phyloP scores from a whole-genome alignment of 1,140 invertebrate genomes.

The Diprion similis region DNA sequence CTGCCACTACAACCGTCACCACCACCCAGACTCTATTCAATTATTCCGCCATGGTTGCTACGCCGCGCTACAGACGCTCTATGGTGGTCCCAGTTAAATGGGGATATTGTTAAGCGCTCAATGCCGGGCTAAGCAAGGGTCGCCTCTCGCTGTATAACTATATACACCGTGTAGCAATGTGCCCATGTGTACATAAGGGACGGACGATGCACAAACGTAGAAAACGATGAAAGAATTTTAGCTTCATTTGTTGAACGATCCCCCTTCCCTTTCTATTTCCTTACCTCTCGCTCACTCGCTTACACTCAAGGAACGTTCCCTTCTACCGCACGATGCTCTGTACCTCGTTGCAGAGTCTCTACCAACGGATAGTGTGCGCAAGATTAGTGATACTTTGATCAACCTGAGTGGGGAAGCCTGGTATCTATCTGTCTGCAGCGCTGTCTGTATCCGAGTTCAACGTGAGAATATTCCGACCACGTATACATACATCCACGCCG shows the following conservation, averaged over 20 bases:
- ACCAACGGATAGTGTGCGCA: too few species aligned
- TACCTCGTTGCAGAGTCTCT: too few species aligned
- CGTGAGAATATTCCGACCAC: too few species aligned
- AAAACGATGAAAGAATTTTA: conserved; percentile 8
- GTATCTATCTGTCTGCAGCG: too few species aligned
- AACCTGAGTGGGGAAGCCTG: too few species aligned
- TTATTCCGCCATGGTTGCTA: conserved; percentile 54
- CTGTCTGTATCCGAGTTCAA: too few species aligned
- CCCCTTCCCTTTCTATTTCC: conserved; percentile 11
- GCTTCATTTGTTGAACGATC: conserved; percentile 8
- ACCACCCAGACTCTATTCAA: conserved; percentile 48
- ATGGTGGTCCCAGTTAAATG: conserved; percentile 46
- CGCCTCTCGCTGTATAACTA: conserved; percentile 32
- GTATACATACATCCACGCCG: too few species aligned
- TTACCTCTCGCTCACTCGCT: conserved; percentile 18
- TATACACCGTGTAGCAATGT: not conserved
- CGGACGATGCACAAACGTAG: not conserved
- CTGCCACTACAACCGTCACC: not conserved
- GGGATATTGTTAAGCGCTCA: conserved; percentile 63
- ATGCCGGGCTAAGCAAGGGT: conserved; percentile 60
- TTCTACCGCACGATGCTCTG: too few species aligned
- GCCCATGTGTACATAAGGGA: conserved; percentile 3
- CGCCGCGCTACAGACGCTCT: not conserved
- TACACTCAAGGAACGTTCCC: conserved; percentile 3
- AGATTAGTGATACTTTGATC: too few species aligned